Conservation (phyloP, 2,113 vertebrate species). For the Lagenorhynchus albirostris region DNA sequence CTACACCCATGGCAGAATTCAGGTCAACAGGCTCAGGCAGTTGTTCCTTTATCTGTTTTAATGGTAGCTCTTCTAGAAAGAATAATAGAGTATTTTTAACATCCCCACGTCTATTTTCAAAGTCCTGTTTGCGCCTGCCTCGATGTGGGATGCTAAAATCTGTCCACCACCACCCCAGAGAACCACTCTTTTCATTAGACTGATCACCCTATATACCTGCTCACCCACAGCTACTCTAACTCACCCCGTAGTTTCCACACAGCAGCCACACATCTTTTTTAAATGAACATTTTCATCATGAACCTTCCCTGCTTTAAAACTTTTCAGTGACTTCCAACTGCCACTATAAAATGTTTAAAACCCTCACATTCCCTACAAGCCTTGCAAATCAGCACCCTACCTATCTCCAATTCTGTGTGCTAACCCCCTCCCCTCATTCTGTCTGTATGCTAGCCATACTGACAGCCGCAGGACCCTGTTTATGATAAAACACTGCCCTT, state of each 20-base stretch:
- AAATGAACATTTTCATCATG: conserved; percentile 3
- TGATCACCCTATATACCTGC: background rate
- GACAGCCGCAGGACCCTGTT: background rate
- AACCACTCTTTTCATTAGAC: background rate
- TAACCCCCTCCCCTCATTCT: background rate
- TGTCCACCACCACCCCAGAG: background rate
- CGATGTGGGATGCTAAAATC: background rate
- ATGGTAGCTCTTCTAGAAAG: background rate
- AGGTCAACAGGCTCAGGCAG: background rate
- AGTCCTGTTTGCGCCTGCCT: background rate
- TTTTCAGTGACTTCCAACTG: background rate
- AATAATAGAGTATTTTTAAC: background rate
- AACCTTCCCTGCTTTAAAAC: background rate
- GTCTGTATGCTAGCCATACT: background rate
- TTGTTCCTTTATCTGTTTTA: background rate
- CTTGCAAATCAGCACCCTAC: background rate
- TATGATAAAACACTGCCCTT: background rate
- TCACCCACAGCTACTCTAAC: background rate
- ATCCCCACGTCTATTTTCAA: background rate
- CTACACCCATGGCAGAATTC: background rate
- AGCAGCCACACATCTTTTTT: background rate
- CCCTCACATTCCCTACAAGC: background rate
- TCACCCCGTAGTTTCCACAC: background rate
- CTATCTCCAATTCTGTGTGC: background rate
- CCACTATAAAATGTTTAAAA: background rate